Conservation (phyloP, 2,888 invertebrate genomes). For the Pediacus dermestoides region DNA sequence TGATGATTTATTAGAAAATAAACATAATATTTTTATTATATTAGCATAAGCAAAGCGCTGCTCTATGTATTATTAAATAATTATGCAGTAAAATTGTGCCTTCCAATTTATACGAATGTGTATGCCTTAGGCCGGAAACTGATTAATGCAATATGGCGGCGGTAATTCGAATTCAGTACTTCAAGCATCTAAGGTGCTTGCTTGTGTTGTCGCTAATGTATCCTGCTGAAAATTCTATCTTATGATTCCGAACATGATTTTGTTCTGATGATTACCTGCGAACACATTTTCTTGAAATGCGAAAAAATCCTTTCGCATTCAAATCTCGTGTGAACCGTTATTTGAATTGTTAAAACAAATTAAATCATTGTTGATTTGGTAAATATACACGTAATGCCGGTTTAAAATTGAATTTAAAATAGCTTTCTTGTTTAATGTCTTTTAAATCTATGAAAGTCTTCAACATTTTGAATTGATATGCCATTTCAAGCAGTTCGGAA, state of each 20-base stretch:
- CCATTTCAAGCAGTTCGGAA: slow-evolving; percentile 31
- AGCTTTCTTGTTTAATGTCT: no score
- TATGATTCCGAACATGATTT: slow-evolving; percentile 30
- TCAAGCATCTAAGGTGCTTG: slow-evolving; percentile 25
- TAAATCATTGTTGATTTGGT: no score
- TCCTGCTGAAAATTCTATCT: slow-evolving; percentile 29
- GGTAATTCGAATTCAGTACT: slow-evolving; percentile 34
- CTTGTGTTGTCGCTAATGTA: slow-evolving; percentile 28
- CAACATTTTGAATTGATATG: slow-evolving; percentile 30
- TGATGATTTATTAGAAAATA: no score
- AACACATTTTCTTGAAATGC: no score
- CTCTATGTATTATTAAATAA: slow-evolving; percentile 33
- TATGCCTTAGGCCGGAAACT: slow-evolving; percentile 31
- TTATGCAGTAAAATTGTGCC: slow-evolving; percentile 20
- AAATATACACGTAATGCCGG: no score
- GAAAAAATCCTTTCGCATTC: no score
- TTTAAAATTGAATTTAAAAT: no score
- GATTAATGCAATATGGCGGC: slow-evolving; percentile 35
- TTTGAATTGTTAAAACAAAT: no score
- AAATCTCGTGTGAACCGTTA: no score
- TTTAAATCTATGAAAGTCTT: no score
- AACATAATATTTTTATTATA: no score
- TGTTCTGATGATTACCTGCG: slow-evolving; percentile 26
- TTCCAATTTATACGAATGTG: slow-evolving; percentile 24
- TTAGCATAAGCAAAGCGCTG: no score